phyloP scores from a whole-genome alignment of 2,888 invertebrate genomes.

The Standfussiana lucernea region DNA sequence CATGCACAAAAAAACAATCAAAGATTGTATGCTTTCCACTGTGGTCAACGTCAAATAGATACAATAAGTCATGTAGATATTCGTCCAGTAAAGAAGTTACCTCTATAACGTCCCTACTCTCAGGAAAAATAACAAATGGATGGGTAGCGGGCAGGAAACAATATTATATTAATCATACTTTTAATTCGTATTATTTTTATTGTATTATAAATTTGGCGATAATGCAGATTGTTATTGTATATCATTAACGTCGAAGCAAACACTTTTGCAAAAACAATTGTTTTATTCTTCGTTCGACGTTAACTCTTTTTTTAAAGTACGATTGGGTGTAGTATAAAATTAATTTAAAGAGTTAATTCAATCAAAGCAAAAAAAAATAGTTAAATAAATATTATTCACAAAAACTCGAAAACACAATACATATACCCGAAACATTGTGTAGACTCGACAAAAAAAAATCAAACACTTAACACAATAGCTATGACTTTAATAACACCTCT shows the following conservation, averaged over 20 bases:
- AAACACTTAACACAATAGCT: conserved; percentile 32
- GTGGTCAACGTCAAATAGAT: neutral
- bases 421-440: neutral
- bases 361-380: neutral
- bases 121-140: conserved; percentile 34
- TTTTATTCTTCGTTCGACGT: too few species aligned
- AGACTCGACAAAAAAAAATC: neutral
- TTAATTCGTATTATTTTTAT: conserved; percentile 18
- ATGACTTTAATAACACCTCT: conserved; percentile 47
- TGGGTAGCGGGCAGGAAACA: conserved; percentile 19
- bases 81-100: conserved; percentile 16
- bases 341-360: neutral
- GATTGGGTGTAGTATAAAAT: neutral
- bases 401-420: conserved; percentile 3
- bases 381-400: conserved; percentile 10
- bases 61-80: conserved; percentile 10
- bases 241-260: too few species aligned
- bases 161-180: conserved; percentile 40
- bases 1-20: too few species aligned
- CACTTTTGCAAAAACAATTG: too few species aligned
- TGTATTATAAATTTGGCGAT: conserved; percentile 16
- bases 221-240: too few species aligned
- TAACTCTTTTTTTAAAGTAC: too few species aligned
- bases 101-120: conserved; percentile 21
- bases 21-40: neutral